Base-by-base conservation (phyloP, 2,888 invertebrate genomes). In the Piscicola geometra region DNA sequence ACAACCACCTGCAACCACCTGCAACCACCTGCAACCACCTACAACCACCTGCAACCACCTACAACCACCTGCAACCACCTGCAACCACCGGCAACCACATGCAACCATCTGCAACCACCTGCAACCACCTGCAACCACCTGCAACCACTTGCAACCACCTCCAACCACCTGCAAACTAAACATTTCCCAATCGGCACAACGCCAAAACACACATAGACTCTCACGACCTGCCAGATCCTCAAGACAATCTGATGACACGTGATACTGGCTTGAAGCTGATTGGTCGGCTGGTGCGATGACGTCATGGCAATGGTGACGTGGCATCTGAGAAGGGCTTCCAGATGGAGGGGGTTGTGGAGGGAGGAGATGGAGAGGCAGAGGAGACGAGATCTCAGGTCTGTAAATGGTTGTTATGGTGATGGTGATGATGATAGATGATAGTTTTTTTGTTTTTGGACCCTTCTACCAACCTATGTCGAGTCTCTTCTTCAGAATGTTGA, bases 241-340 rank as follows among this genome's bases (percentile, higher is more conserved):
- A 64, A 21, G 35, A 73, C 35, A 35, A 73, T 1, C 36, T 64
- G 28, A 25, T 73, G 64, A n/a, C 73, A 33, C 35, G 25, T 1
- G 35, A 64, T 33, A n/a, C 60, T 60, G 1, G 21, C 2, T n/a
- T 73, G 25, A 21, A 64, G 32, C 25, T 64, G 73, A 60, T n/a
- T 52, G 28, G 25, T 64, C 35, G 73, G 30, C 33, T 56, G 52
- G 1, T 25, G 2, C 30, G 52, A 52, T n/a, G 64, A 64, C n/a
- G 64, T 73, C 73, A 73, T 73, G 32, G 73, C 64, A n/a, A 64
- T 15, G 18, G 60, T 60, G 64, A 73, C 73, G 36, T 73, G 56
- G 33, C 73, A 73, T 28, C 64, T 56, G 1, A 73, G 41, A 3
- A 73, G 35, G 0, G 35, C 60, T 35, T 73, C 73, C 32, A 73